These are phyloP conservation scores for Drosophila hamatofila DNA, from an alignment of 2,888 invertebrate species.

Conservation along the genomic window DNA sequence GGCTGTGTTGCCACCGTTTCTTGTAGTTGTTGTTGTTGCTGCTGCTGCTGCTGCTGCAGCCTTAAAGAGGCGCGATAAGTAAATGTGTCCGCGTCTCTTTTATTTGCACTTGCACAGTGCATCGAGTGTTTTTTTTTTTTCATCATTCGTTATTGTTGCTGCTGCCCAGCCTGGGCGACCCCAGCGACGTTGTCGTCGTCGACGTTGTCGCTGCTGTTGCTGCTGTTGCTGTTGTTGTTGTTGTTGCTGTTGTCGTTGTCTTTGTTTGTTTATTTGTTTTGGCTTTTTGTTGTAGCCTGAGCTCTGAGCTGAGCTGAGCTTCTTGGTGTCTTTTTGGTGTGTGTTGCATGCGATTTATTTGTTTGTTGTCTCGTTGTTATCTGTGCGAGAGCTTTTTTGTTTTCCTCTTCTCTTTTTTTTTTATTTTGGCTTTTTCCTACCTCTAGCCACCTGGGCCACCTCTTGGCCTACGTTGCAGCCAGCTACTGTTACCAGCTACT, in stretches of 20 bases:
- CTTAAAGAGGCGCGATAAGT: conserved; percentile 80
- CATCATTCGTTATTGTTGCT: conserved; percentile 36
- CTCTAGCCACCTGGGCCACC: conserved; percentile 15
- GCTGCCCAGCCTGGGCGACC: conserved; percentile 62
- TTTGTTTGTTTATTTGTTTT: conserved; percentile 70
- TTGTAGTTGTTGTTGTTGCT: conserved; percentile 53
- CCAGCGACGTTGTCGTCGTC: conserved; percentile 37
- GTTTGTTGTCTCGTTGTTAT: conserved; percentile 81
- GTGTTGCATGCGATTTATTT: conserved; percentile 76
- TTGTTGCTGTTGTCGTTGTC: conserved; percentile 47
- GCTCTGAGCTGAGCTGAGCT: conserved; percentile 36
- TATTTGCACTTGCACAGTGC: conserved; percentile 77
- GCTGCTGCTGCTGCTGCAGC: conserved; percentile 53
- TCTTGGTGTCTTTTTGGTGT: conserved; percentile 52
- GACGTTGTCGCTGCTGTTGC: too few species aligned
- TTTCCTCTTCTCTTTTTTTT: conserved; percentile 2
- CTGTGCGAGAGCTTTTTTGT: conserved; percentile 67
- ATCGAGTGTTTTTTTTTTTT: conserved; percentile 20
- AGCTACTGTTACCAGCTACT: conserved; percentile 33
- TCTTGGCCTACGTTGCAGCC: conserved; percentile 3
- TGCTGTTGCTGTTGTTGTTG: conserved; percentile 15
- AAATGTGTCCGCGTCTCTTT: conserved; percentile 80
- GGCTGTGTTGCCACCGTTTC: conserved; percentile 73
- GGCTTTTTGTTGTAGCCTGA: conserved; percentile 23
- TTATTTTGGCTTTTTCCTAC: conserved; percentile 22